Conservation (phyloP, 1,140 invertebrate genomes). For the Pemphigus obesinymphae region DNA sequence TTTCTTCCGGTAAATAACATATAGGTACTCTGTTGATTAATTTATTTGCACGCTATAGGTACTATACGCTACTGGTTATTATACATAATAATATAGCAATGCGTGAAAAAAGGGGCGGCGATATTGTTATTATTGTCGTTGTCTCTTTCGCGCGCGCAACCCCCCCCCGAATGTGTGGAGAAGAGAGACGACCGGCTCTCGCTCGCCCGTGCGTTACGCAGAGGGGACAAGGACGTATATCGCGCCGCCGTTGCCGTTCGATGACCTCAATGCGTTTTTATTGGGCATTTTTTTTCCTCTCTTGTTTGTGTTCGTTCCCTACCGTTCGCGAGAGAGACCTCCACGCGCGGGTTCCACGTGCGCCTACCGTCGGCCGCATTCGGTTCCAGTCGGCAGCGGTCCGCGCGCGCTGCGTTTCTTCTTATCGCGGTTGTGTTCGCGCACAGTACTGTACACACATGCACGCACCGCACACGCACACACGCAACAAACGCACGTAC, state of each 20-base stretch:
- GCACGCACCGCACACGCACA: constrained; percentile 12
- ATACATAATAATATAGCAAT: too few relatives aligned
- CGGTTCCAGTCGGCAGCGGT: constrained; percentile 31
- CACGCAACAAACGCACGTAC: constrained; percentile 42
- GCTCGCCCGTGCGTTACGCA: too few relatives aligned
- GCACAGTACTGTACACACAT: neutral
- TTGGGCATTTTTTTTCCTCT: neutral
- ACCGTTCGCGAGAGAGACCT: neutral
- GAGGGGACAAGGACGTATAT: neutral
- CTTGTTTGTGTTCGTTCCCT: too few relatives aligned
- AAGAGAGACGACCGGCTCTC: too few relatives aligned
- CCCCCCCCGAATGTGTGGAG: too few relatives aligned
- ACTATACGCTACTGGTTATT: neutral
- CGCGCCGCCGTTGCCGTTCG: neutral
- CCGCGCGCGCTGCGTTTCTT: constrained; percentile 40
- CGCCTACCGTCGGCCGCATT: constrained; percentile 10
- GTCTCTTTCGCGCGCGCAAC: neutral
- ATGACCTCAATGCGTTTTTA: constrained; percentile 25
- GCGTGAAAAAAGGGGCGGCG: neutral
- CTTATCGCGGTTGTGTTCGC: constrained; percentile 40
- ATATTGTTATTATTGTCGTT: neutral
- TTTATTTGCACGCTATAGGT: neutral
- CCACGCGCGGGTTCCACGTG: neutral
- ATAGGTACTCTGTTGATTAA: too few relatives aligned
- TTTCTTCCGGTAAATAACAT: too few relatives aligned